A percentile compares a stretch with the other conserved stretches of the same genome.
Evolutionary conservation across 2,888 invertebrate species (phyloP).

Genomic region (Bruchidius siliquastri): DNA sequence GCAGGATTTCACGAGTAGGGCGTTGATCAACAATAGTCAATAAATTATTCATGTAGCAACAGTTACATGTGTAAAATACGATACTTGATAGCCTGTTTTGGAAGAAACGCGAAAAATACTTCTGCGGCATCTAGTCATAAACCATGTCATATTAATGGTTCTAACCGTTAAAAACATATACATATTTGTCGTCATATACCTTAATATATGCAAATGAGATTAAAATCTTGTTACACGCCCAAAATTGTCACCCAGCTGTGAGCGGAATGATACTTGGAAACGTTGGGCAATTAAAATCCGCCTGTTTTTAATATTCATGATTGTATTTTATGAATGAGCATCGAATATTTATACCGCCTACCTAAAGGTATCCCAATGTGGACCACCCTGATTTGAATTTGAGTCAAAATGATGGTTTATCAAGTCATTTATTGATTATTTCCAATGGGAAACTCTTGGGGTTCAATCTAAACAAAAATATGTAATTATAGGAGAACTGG

Average conservation of each 20-base stretch:
- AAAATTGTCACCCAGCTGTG: background rate
- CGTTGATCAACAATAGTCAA: no score
- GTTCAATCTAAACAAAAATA: no score
- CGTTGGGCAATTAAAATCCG: background rate
- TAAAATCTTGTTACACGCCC: background rate
- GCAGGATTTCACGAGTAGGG: no score
- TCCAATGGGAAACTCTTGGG: no score
- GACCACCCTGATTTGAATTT: background rate
- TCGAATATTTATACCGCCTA: background rate
- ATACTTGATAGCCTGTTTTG: background rate
- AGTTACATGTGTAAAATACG: background rate
- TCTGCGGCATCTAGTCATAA: background rate
- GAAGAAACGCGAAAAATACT: background rate
- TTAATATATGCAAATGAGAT: background rate
- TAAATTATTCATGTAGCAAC: no score
- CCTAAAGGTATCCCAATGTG: background rate
- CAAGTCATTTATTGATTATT: no score
- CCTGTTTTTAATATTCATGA: background rate
- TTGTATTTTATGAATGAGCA: background rate
- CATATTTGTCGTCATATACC: background rate
- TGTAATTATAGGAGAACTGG: no score
- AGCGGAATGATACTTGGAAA: background rate
- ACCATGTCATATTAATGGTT: background rate
- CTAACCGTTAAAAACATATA: background rate
- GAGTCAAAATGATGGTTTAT: no score